Evolutionary conservation across 2,888 invertebrate genomes (phyloP).

Genomic region (Cotesia congregata): DNA sequence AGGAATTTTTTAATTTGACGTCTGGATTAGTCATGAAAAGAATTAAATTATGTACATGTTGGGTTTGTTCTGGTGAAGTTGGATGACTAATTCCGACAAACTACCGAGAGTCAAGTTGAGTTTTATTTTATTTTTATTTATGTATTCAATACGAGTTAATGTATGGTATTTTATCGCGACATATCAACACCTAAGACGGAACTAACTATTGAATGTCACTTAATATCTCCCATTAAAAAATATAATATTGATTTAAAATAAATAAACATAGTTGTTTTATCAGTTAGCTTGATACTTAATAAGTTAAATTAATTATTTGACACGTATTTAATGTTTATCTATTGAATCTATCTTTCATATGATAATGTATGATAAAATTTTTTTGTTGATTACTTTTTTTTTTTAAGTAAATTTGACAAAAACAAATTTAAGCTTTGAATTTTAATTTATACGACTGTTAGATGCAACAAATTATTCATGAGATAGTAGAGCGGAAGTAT

Average conservation of each 20-base stretch:
- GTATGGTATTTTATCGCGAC: background rate
- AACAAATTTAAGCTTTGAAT: background rate
- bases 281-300: background rate
- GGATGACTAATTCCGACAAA: slow-evolving; percentile 31
- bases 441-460: background rate
- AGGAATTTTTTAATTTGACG: slow-evolving; percentile 33
- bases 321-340: background rate
- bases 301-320: background rate
- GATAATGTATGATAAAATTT: background rate
- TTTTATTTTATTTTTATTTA: background rate
- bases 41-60: slow-evolving; percentile 14
- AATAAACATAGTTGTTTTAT: background rate
- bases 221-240: background rate
- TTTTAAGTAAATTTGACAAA: background rate
- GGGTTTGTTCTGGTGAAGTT: slow-evolving; percentile 25
- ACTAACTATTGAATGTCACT: background rate
- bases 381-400: background rate
- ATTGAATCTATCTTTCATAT: background rate
- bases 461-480: slow-evolving; percentile 5
- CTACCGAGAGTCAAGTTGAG: slow-evolving; percentile 7
- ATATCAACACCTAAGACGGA: background rate
- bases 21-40: slow-evolving; percentile 34
- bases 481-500: background rate
- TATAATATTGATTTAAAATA: background rate
- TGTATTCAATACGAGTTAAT: background rate